Evolutionary conservation across 2,113 vertebrate genomes (phyloP).

Genomic region (Eublepharis macularius): DNA sequence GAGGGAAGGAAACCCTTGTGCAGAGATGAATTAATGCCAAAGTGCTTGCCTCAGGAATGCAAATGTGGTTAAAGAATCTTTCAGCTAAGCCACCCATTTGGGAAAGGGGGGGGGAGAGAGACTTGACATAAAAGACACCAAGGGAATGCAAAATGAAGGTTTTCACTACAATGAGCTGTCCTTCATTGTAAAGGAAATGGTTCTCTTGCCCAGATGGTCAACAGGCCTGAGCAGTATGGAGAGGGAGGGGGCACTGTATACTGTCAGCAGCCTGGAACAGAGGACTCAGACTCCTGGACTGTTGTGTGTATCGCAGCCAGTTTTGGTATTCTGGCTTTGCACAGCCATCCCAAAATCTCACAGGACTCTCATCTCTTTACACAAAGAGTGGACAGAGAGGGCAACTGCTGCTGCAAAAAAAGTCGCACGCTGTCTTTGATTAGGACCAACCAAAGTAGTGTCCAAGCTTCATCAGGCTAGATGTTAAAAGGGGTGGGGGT

Average conservation of each 20-base stretch:
- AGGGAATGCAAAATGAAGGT: constrained; percentile 55
- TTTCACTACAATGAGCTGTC: constrained; percentile 2
- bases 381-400: neutral
- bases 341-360: neutral
- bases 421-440: too few species aligned
- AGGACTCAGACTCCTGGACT: neutral
- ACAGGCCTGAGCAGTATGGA: neutral
- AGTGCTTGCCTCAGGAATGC: constrained; percentile 69
- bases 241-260: neutral
- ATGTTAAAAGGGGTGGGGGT: too few species aligned
- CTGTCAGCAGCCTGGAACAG: neutral
- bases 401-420: too few species aligned
- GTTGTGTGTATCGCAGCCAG: neutral
- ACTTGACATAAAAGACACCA: constrained; percentile 44
- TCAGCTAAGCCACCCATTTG: constrained; percentile 57
- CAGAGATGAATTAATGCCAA: constrained; percentile 67
- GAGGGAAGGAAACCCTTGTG: constrained; percentile 30
- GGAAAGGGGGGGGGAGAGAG: constrained; percentile 31
- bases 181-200: constrained; percentile 11
- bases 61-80: constrained; percentile 63
- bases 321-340: neutral
- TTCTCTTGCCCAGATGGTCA: neutral
- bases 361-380: neutral
- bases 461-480: too few species aligned
- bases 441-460: too few species aligned